These are phyloP conservation scores for Orthosia gracilis DNA, from an alignment of 2,888 invertebrate species.

Conservation along the genomic window DNA sequence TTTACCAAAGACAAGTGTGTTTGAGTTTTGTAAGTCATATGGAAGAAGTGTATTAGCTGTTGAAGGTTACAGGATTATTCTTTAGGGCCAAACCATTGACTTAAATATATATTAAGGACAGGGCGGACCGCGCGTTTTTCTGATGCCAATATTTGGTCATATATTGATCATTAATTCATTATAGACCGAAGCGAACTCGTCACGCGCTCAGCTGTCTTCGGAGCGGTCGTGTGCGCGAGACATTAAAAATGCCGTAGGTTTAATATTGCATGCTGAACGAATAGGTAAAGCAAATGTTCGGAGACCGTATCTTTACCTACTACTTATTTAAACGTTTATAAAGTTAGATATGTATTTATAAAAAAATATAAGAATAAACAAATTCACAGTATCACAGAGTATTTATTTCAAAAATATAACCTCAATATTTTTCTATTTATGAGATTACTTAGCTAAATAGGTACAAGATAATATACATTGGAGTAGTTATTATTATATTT, in stretches of 20 bases:
- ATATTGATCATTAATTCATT: too few species aligned
- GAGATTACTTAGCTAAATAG: constrained; percentile 44
- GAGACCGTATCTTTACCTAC: too few species aligned
- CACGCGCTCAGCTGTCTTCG: too few species aligned
- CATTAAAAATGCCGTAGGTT: too few species aligned
- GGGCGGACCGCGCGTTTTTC: too few species aligned
- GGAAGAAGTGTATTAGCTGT: not conserved
- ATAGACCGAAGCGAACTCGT: too few species aligned
- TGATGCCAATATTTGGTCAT: too few species aligned
- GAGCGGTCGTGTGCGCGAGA: too few species aligned
- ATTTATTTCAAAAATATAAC: constrained; percentile 87
- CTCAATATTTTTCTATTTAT: constrained; percentile 46
- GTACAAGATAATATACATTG: constrained; percentile 49
- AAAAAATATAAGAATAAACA: constrained; percentile 55
- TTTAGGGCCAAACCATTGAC: not conserved
- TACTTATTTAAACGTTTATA: not conserved
- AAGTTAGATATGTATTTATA: not conserved
- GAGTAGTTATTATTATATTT: constrained; percentile 41
- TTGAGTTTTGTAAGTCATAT: not conserved
- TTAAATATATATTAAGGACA: too few species aligned
- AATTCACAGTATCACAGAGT: constrained; percentile 85
- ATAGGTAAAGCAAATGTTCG: too few species aligned
- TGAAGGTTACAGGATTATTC: not conserved
- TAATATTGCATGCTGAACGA: too few species aligned
- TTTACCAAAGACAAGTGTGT: not conserved